Base-by-base conservation (phyloP, 1,140 invertebrate genomes). In the Oncopeltus fasciatus region DNA sequence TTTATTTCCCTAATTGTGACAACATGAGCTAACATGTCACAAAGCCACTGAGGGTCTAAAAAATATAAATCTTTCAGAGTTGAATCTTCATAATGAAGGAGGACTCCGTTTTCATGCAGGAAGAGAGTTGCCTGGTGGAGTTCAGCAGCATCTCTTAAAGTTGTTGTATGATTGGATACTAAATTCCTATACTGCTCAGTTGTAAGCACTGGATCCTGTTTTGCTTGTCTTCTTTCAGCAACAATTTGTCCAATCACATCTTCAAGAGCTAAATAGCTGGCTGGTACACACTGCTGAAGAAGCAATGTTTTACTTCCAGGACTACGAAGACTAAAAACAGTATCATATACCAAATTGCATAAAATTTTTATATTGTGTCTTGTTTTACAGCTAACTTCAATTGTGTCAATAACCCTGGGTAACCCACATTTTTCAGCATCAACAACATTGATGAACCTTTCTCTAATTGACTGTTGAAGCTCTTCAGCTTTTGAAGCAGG, bases 31-130 rank as follows among this genome's bases (percentile, higher is more conserved):
- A 99, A 73, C 82, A 98, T 92, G 73, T 98, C 95, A 76, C 94
- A 98, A 3, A 99, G 79, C 95, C 95, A 99, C 71, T 98, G 95
- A 0, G 95, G 95, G 75, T 98, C 91, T 16, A 99, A 75, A 72
- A 97, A 97, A 71, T 92, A 92, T 26, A 96, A 77, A 76, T 98
- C 94, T 70, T 92, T 90, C 0, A 99, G 76, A 0, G 92, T 92
- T 1, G 91, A 89, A 74, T 99, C 96, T 70, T 98, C 95, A 72
- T 98, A 99, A 75, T 98, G 94, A 0, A 98, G 78, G n/a, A 99
- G 76, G 24, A 99, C 88, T 56, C 93, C 96, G 76, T 98, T 98
- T 70, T 99, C 96, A 74, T 98, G 95, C 1, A 98, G 80, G 75
- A 98, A 98, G 63, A 91, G 81, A 0, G 94, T 96, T 0, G 95